Evolutionary conservation across 2,797 vertebrate species (phyloP), one percentile per base, ranked within the genome.

Genomic region (Mallotus villosus): DNA sequence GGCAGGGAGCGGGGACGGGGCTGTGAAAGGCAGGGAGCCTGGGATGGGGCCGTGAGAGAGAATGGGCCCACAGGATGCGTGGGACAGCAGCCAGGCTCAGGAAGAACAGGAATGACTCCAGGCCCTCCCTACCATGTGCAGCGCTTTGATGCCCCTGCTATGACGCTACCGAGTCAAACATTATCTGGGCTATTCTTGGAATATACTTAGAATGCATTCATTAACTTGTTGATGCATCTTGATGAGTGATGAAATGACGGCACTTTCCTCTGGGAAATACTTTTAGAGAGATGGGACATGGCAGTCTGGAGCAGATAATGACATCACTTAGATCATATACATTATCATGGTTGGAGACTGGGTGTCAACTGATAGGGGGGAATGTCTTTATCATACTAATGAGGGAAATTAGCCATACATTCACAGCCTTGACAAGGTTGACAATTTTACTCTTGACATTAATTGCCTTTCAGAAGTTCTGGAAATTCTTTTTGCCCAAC

Each of bases 391-490:
- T 90, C 80, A 85, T 78, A 79, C 84, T 89, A 92, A 90, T 85
- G 83, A 90, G 88, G 82, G 77, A 84, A 89, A 91, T 92, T 90
- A 88, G 77, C 87, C 80, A 84, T 82, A 81, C 82, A 88, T 87
- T 79, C 76, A 73, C 79, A 78, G 82, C 85, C 82, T 83, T 86
- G 86, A 85, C 69, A 72, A 77, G 80, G 74, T 79, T 88, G 89
- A 87, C 89, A 91, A 89, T 92, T 92, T 92, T 91, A 90, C 84
- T 88, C 91, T 91, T 90, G 88, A 90, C 91, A 83, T 83, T 91
- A 93, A 93, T 92, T 91, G 90, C 87, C 79, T 88, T 85, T 90
- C 83, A 87, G 81, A 86, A 90, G 82, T 70, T 72, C 80, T 65
- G 77, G 51, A 73, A 89, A 86, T 85, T 85, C 70, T 82, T 86